Conservation (phyloP, 2,797 vertebrate species). For the Acrocephalus scirpaceus region DNA sequence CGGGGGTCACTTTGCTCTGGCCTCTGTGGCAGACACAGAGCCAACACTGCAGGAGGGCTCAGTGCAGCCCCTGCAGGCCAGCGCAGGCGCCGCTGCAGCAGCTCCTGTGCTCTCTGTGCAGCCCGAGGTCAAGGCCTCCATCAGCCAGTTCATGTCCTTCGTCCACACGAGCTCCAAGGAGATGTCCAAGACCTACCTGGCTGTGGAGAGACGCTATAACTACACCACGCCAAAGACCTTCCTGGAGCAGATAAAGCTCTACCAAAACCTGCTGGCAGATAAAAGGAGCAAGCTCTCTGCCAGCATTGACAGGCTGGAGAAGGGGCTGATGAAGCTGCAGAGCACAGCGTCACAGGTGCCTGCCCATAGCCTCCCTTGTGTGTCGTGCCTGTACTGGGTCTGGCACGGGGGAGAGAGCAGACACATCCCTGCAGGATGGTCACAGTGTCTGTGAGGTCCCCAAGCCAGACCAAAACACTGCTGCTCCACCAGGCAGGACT, state of each 20-base stretch:
- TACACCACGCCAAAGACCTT: slow-evolving; percentile 84
- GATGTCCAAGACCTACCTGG: slow-evolving; percentile 78
- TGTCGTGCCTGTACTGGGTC: rapidly evolving
- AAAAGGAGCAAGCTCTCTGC: slow-evolving; percentile 71
- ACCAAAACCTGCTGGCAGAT: slow-evolving; percentile 76
- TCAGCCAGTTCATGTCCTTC: slow-evolving; percentile 80
- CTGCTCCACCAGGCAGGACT: neutral
- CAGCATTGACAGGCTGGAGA: slow-evolving; percentile 79
- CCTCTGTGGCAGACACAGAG: neutral
- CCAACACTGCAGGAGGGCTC: rapidly evolving
- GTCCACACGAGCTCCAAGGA: slow-evolving; percentile 79
- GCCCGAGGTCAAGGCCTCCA: slow-evolving; percentile 77
- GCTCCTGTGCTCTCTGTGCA: slow-evolving; percentile 22
- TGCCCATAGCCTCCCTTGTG: neutral
- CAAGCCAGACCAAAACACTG: rapidly evolving
- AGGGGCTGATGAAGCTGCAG: slow-evolving; percentile 78
- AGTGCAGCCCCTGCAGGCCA: neutral
- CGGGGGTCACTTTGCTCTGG: neutral
- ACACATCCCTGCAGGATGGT: rapidly evolving
- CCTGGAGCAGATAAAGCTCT: slow-evolving; percentile 83
- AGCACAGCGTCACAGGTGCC: slow-evolving; percentile 77
- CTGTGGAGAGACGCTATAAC: slow-evolving; percentile 78
- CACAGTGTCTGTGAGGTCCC: neutral
- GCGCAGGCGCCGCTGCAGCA: neutral
- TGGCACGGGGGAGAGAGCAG: rapidly evolving